A percentile compares a stretch with the other conserved stretches of the same genome.
Evolutionary conservation across 2,888 invertebrate genomes (phyloP).

Genomic region (Clepsis dumicolana): DNA sequence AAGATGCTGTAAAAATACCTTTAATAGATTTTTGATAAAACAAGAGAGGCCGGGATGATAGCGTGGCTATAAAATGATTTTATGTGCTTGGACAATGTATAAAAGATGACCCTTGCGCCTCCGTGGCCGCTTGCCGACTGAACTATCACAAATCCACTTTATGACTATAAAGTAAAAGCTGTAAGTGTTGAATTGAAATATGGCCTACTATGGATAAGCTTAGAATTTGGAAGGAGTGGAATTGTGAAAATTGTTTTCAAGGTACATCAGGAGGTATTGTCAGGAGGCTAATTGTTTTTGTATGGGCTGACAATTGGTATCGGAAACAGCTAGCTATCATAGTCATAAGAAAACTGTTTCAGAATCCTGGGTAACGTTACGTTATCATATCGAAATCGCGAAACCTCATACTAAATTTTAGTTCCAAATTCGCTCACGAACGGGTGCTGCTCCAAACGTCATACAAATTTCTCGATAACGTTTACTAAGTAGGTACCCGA

Average conservation of each 20-base stretch:
- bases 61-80: slow-evolving; percentile 57
- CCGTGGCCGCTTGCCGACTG: slow-evolving; percentile 45
- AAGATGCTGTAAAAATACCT: slow-evolving; percentile 12
- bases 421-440: too few relatives aligned
- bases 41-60: slow-evolving; percentile 43
- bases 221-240: neutral
- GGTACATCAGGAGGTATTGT: too few relatives aligned
- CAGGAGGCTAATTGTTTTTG: too few relatives aligned
- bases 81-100: slow-evolving; percentile 55
- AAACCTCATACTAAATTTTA: too few relatives aligned
- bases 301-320: too few relatives aligned
- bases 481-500: too few relatives aligned
- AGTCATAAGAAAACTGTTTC: too few relatives aligned
- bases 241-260: neutral
- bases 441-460: too few relatives aligned
- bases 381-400: too few relatives aligned
- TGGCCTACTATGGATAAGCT: neutral
- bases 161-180: slow-evolving; percentile 47
- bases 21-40: slow-evolving; percentile 22
- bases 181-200: slow-evolving; percentile 12
- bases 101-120: slow-evolving; percentile 53
- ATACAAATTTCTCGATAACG: too few relatives aligned
- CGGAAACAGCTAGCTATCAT: too few relatives aligned
- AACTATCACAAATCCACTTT: slow-evolving; percentile 55
- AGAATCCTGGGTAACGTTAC: too few relatives aligned